Base-by-base conservation (phyloP, 2,888 invertebrate genomes). In the Diadegma fenestrale region DNA sequence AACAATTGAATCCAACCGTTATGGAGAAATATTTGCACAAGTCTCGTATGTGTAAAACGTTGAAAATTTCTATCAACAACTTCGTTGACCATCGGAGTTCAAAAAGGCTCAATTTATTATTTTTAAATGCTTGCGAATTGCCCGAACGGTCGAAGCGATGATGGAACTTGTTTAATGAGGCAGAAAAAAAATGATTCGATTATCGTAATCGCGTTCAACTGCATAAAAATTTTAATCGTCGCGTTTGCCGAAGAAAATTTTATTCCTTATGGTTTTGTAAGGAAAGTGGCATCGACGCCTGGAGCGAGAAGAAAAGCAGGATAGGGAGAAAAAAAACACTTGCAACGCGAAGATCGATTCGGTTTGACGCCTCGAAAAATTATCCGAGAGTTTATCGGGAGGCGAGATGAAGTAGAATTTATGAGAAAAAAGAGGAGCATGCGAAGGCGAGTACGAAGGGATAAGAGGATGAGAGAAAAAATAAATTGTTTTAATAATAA, bases 281-380 rank as follows among this genome's bases (percentile, higher is more conserved):
- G 10, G 4, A 54, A 22, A 22, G 22, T 22, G 3, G n/a, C 22
- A 45, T 14, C 45, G 8, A 17, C 6, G 64, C 51, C 41, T 2
- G 10, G 12, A 0, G 64, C 6, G 61, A 69, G 41, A 51, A 79
- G 43, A 63, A 43, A 72, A 72, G 43, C 6, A 4, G 30, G 30
- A n/a, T n/a, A 41, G n/a, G 6, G 19, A 30, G 0, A 64, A 64
- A 58, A 54, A 72, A 37, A 45, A n/a, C 64, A 54, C 43, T 73
- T 14, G 43, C 45, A 22, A 72, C 76, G 64, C 63, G 66, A 12
- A 66, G 80, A 84, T 80, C 84, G 76, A 80, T 84, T 61, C 45
- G 37, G 71, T 72, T 72, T 66, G 76, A 84, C 76, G 84, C 80
- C 64, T 63, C 41, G 84, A 72, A 80, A 84, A 84, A 84, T 84